Evolutionary conservation across 2,888 invertebrate species (phyloP).

Genomic region (Leucophora obtusa): DNA sequence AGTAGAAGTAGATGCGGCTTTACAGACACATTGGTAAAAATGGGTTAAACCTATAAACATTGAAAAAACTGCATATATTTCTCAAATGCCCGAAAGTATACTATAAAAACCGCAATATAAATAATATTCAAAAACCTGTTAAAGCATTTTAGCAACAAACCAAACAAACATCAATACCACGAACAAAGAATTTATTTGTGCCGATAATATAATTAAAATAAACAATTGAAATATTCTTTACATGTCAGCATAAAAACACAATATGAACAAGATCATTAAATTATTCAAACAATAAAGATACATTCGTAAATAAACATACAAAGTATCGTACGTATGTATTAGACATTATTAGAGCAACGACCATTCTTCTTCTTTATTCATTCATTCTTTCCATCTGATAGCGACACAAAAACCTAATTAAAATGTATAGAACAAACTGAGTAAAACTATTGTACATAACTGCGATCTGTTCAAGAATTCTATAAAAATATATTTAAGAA

Average conservation of each 20-base stretch:
- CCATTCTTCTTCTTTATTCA: constrained; percentile 1
- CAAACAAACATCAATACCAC: constrained; percentile 13
- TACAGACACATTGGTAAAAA: no score
- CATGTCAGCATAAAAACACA: constrained; percentile 31
- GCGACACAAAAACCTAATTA: constrained; percentile 10
- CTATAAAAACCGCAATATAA: background rate
- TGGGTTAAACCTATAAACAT: no score
- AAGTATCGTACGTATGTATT: constrained; percentile 20
- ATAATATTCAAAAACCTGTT: background rate
- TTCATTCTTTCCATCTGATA: background rate
- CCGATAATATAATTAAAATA: constrained; percentile 12
- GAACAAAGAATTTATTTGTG: constrained; percentile 12
- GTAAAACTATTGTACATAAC: constrained; percentile 11
- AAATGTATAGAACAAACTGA: constrained; percentile 27
- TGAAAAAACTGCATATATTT: background rate
- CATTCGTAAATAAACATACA: no score
- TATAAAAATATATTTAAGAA: background rate
- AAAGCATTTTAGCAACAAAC: background rate
- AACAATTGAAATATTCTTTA: constrained; percentile 41
- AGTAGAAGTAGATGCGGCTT: no score
- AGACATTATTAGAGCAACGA: constrained; percentile 55
- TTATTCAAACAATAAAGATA: constrained; percentile 2
- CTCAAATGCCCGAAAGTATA: constrained; percentile 11
- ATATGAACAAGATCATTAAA: constrained; percentile 53
- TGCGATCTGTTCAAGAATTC: background rate